A percentile compares a stretch with the other conserved stretches of the same genome.
Conservation (phyloP, 2,888 invertebrate species). For the Pachycephus smyrnensis region DNA sequence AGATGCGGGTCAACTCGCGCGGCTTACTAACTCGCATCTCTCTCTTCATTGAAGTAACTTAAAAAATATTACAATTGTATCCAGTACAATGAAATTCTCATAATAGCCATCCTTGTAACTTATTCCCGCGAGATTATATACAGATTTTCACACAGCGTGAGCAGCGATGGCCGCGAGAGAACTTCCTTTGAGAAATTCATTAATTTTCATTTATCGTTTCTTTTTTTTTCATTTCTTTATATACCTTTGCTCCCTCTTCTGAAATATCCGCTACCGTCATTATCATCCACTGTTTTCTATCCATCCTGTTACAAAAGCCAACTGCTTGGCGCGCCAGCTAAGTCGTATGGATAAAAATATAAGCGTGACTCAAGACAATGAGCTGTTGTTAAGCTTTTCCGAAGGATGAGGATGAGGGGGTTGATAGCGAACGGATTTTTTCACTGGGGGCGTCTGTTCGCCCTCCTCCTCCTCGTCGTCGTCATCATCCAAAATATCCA, state of each 20-base stretch:
- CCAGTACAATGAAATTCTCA: conserved; percentile 16
- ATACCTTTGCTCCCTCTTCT: neutral
- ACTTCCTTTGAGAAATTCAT: neutral
- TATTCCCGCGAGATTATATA: neutral
- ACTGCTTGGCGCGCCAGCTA: neutral
- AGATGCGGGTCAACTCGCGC: conserved; percentile 12
- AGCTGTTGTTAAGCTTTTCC: conserved; percentile 46
- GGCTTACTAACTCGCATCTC: conserved; percentile 4
- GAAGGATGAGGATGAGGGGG: conserved; percentile 19
- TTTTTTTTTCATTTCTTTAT: neutral
- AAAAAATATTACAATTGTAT: conserved; percentile 8
- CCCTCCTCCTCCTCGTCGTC: conserved; percentile 37
- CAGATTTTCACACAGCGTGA: neutral
- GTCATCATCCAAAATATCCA: conserved; percentile 38
- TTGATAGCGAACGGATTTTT: conserved; percentile 34
- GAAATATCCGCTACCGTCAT: neutral
- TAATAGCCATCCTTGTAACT: neutral
- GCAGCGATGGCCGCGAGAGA: neutral
- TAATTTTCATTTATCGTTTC: neutral
- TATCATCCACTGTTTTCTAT: neutral
- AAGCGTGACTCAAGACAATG: conserved; percentile 30
- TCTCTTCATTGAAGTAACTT: conserved; percentile 8
- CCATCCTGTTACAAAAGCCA: neutral
- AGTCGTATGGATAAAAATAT: neutral
- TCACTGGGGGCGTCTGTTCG: conserved; percentile 35